Evolutionary conservation across 2,888 invertebrate species (phyloP).

Genomic region (Lacanobia wlatinum): DNA sequence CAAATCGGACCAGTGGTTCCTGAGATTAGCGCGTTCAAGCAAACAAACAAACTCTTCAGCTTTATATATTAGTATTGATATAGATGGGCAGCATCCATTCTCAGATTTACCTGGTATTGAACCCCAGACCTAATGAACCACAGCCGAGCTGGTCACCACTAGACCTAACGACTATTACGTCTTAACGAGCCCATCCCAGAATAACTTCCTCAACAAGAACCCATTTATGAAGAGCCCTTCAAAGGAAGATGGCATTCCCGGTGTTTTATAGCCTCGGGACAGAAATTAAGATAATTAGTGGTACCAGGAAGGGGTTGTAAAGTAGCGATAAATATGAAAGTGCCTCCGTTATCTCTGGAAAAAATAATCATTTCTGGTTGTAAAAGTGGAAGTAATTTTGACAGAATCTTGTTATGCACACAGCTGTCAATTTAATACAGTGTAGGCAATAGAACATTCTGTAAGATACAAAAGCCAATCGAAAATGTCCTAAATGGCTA

Average conservation of each 20-base stretch:
- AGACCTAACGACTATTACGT: background rate
- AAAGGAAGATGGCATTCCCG: constrained; percentile 10
- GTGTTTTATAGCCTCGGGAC: constrained; percentile 46
- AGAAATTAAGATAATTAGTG: constrained; percentile 54
- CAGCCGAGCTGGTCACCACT: background rate
- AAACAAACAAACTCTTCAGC: no score
- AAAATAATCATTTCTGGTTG: background rate
- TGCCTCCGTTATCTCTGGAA: constrained; percentile 2
- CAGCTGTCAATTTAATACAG: background rate
- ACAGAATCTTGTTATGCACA: no score
- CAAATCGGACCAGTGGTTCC: no score
- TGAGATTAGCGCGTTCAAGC: no score
- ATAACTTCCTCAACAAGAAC: constrained; percentile 11
- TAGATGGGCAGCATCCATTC: no score
- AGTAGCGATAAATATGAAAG: constrained; percentile 39
- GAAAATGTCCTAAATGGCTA: no score
- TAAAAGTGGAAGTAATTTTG: constrained; percentile 3
- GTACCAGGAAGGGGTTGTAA: constrained; percentile 21
- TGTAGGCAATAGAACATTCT: no score
- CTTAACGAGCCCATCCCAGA: background rate
- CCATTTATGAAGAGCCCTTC: constrained; percentile 38
- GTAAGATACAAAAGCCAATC: no score
- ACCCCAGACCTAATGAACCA: background rate
- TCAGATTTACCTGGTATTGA: no score
- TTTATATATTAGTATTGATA: no score